phyloP scores from a whole-genome alignment of 1,140 invertebrate species.

The Aphaenogaster rudis region DNA sequence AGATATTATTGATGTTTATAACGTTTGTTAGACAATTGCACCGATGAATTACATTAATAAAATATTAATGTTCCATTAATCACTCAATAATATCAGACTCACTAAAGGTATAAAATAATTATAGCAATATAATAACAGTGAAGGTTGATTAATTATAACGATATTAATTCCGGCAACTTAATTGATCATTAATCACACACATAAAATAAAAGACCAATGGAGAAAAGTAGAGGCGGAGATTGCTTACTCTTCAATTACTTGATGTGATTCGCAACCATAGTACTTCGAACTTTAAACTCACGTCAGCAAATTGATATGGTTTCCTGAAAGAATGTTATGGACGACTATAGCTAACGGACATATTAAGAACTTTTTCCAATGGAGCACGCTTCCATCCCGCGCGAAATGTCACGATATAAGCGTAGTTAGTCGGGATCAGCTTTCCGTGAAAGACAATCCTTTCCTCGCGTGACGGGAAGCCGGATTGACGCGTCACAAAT shows the following conservation, averaged over 20 bases:
- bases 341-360: not conserved
- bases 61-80: conserved; percentile 29
- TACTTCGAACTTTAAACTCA: conserved; percentile 4
- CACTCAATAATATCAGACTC: not conserved
- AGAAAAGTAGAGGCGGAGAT: not conserved
- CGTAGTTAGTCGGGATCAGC: not conserved
- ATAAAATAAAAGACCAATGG: not conserved
- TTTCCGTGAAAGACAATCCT: conserved; percentile 46
- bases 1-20: not conserved
- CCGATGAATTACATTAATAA: not conserved
- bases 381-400: not conserved
- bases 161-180: conserved; percentile 3
- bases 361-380: conserved; percentile 24
- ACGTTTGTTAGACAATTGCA: not conserved
- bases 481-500: conserved; percentile 43
- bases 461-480: conserved; percentile 22
- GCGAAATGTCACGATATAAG: conserved; percentile 13
- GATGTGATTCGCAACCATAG: not conserved
- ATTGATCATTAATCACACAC: not conserved
- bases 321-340: not conserved
- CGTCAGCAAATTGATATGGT: not conserved
- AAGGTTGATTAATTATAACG: not conserved
- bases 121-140: not conserved
- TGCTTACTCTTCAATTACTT: not conserved
- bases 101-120: not conserved